Evolutionary conservation across 1,140 invertebrate species (phyloP).

Genomic region (Drosophila ficusphila): DNA sequence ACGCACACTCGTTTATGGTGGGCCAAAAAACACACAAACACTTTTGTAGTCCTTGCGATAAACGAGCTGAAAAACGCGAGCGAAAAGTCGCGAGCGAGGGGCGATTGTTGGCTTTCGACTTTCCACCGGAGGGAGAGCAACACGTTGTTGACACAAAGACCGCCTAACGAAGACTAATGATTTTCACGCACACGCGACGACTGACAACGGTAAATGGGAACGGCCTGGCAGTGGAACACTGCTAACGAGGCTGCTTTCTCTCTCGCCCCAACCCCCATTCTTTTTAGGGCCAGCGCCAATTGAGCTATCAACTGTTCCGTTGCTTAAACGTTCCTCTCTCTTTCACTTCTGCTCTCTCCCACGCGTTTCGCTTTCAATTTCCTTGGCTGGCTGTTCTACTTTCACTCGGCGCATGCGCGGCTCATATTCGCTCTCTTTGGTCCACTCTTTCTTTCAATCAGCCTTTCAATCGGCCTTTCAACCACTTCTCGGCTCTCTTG

Average conservation of each 20-base stretch:
- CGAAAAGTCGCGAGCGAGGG: not conserved
- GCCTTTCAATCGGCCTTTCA: slow-evolving; percentile 43
- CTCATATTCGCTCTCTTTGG: slow-evolving; percentile 15
- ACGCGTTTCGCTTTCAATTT: slow-evolving; percentile 20
- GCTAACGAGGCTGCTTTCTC: slow-evolving; percentile 32
- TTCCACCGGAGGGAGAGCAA: slow-evolving; percentile 43
- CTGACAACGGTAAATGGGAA: slow-evolving; percentile 21
- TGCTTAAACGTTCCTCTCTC: slow-evolving; percentile 13
- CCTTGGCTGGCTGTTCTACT: slow-evolving; percentile 23
- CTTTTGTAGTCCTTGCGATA: slow-evolving; percentile 15
- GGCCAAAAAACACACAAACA: slow-evolving; percentile 10
- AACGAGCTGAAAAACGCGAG: slow-evolving; percentile 22
- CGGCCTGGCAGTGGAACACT: slow-evolving; percentile 1
- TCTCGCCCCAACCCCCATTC: slow-evolving; percentile 1
- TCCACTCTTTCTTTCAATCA: slow-evolving; percentile 28
- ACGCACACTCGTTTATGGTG: slow-evolving; percentile 5
- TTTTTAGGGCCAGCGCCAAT: slow-evolving; percentile 28
- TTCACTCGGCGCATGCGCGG: slow-evolving; percentile 40
- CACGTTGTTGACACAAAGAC: slow-evolving; percentile 84
- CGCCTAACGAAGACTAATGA: slow-evolving; percentile 82
- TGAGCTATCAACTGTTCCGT: slow-evolving; percentile 66
- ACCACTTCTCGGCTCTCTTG: slow-evolving; percentile 15
- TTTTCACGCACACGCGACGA: slow-evolving; percentile 39
- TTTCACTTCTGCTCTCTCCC: slow-evolving; percentile 13
- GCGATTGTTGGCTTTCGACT: not conserved